Percentiles rank a stretch among this genome's conserved stretches.
phyloP scores from a whole-genome alignment of 2,888 invertebrate genomes.

The Noctuana brunneofusca region DNA sequence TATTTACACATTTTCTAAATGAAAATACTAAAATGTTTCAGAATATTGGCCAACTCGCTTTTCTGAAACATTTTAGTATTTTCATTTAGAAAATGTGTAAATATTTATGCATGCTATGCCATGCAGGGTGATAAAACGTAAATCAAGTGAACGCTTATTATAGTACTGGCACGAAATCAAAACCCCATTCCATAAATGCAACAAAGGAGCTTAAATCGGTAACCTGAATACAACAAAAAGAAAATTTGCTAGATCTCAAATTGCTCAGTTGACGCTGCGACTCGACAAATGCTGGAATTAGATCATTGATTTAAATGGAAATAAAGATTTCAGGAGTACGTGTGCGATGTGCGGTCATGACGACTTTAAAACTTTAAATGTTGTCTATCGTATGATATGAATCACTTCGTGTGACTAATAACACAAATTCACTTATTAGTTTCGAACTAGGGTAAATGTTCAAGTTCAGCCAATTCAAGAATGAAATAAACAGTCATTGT shows the following conservation, averaged over 20 bases:
- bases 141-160: constrained; percentile 10
- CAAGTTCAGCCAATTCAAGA: neutral
- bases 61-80: constrained; percentile 69
- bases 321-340: neutral
- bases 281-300: neutral
- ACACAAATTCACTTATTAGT: too few species aligned
- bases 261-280: neutral
- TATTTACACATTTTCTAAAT: constrained; percentile 26
- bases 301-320: neutral
- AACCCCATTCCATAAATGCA: constrained; percentile 20
- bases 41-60: constrained; percentile 70
- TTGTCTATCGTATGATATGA: too few species aligned
- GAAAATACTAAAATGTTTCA: constrained; percentile 62
- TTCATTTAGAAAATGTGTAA: constrained; percentile 25
- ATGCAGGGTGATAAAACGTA: constrained; percentile 11
- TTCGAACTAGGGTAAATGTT: too few species aligned
- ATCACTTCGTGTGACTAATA: too few species aligned
- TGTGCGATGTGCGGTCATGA: neutral
- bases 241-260: neutral
- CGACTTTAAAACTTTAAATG: too few species aligned
- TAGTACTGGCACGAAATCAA: constrained; percentile 27
- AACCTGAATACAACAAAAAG: constrained; percentile 1
- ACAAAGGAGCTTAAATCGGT: constrained; percentile 18
- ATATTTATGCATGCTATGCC: constrained; percentile 22
- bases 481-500: neutral